Base-by-base conservation (phyloP, 1,140 invertebrate species). In the Heliconius eleuchia region DNA sequence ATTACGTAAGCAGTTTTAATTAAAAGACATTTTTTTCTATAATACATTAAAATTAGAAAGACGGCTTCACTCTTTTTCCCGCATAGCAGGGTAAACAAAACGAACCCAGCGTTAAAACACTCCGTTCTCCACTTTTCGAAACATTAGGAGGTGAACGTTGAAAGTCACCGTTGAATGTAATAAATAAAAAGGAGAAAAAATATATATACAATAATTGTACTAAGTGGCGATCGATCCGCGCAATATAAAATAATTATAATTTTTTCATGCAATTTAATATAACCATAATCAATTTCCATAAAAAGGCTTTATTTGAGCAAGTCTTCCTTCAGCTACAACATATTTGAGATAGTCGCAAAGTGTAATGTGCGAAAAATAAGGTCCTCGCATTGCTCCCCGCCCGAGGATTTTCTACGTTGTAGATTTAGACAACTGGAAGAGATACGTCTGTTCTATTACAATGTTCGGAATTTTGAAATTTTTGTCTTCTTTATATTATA, bases 321-420 rank as follows among this genome's bases (percentile, higher is more conserved):
- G 60, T 66, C 60, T 66, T 66, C 60, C 11, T 66, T 66, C 84
- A 82, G 82, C 80, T 82, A 84, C 84, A 89, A 87, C 85, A 87
- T 88, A 89, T 89, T 87, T 89, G 83, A 87, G 88, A 90, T 88
- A 90, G 89, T 91, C 87, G 89, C 84, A 84, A 86, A 90, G 91
- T 87, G 87, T 89, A 89, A 92, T 89, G 86, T 83, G 88, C 91
- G 90, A 87, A 90, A 91, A 90, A 91, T 89, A 90, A 89, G 89
- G 86, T 88, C 83, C 86, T 86, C 84, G 86, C 87, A 87, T 85
- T 81, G 84, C 82, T 74, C 77, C 79, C 60, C 42, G 60, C 42
- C 73, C 19, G 57, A 79, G 52, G 76, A 73, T 72, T 81, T 55
- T 76, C 50, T 71, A 27, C 60, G 50, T 30, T 71, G 57, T 73